These are phyloP conservation scores for Crocodylus rhombifer DNA, from an alignment of 2,797 vertebrate genomes.

Conservation along the genomic window DNA sequence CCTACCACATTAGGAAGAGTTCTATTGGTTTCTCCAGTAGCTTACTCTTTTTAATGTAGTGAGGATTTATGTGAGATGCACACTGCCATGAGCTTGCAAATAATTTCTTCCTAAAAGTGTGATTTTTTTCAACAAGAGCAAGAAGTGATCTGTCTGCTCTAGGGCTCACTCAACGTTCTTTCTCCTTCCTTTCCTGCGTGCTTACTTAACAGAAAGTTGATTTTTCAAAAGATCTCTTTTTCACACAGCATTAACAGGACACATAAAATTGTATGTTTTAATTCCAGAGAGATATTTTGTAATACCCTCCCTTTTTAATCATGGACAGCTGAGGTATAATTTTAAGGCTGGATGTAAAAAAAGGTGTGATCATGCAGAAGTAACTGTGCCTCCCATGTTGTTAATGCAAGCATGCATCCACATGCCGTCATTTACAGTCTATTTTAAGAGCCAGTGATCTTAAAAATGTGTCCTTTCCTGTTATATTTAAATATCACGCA, in stretches of 20 bases:
- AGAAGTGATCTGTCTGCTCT: neutral
- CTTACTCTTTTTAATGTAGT: neutral
- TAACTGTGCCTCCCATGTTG: neutral
- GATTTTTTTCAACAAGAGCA: neutral
- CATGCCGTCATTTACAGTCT: neutral
- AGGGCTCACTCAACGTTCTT: neutral
- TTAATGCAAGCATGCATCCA: neutral
- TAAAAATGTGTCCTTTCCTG: constrained; percentile 67
- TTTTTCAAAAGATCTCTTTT: neutral
- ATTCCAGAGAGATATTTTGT: neutral
- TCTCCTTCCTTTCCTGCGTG: neutral
- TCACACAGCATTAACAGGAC: neutral
- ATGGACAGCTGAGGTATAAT: neutral
- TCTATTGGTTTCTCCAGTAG: neutral
- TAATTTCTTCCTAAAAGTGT: neutral
- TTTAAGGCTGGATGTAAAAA: neutral
- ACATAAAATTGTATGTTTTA: neutral
- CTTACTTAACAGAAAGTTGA: constrained; percentile 5
- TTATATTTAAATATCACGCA: constrained; percentile 80
- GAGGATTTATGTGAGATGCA: neutral
- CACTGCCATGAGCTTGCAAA: neutral
- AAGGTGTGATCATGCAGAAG: neutral
- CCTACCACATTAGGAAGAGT: neutral
- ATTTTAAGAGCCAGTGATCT: constrained; percentile 48
- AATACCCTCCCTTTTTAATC: neutral